A percentile compares a stretch with the other conserved stretches of the same genome.
phyloP scores from a whole-genome alignment of 1,140 invertebrate genomes.

The Rhyzopertha dominica region DNA sequence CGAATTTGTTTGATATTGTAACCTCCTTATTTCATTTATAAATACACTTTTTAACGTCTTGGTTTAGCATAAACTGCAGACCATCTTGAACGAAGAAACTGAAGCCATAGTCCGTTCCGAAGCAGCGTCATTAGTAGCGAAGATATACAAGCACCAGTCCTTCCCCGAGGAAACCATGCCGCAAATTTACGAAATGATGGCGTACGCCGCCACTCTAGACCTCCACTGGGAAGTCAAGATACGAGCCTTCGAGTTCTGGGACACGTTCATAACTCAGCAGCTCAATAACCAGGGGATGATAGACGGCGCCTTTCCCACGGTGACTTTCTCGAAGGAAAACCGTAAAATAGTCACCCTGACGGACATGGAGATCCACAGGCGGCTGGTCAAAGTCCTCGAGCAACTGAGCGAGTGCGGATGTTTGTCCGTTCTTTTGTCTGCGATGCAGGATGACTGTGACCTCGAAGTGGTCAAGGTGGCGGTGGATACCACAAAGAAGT shows the following conservation, averaged over 20 bases:
- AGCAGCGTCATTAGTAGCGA: slow-evolving; percentile 58
- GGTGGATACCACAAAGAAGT: slow-evolving; percentile 51
- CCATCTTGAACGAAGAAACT: slow-evolving; percentile 59
- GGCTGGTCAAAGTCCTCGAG: slow-evolving; percentile 56
- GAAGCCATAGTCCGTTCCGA: slow-evolving; percentile 72
- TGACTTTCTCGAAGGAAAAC: slow-evolving; percentile 72
- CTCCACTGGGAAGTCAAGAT: slow-evolving; percentile 76
- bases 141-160: slow-evolving; percentile 60
- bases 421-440: slow-evolving; percentile 59
- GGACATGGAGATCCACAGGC: slow-evolving; percentile 59
- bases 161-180: slow-evolving; percentile 47
- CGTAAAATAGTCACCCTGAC: slow-evolving; percentile 70
- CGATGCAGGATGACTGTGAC: slow-evolving; percentile 65
- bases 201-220: slow-evolving; percentile 59
- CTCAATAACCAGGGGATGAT: slow-evolving; percentile 72
- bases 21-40: no score
- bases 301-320: slow-evolving; percentile 67
- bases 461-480: slow-evolving; percentile 61
- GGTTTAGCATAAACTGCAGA: slow-evolving; percentile 58
- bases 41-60: no score
- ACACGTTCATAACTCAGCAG: slow-evolving; percentile 57
- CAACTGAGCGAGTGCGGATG: slow-evolving; percentile 61
- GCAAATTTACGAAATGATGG: slow-evolving; percentile 54
- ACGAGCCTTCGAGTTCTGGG: slow-evolving; percentile 66
- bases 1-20: no score